Conservation (phyloP, 2,888 invertebrate genomes). For the Branchellion lobata region DNA sequence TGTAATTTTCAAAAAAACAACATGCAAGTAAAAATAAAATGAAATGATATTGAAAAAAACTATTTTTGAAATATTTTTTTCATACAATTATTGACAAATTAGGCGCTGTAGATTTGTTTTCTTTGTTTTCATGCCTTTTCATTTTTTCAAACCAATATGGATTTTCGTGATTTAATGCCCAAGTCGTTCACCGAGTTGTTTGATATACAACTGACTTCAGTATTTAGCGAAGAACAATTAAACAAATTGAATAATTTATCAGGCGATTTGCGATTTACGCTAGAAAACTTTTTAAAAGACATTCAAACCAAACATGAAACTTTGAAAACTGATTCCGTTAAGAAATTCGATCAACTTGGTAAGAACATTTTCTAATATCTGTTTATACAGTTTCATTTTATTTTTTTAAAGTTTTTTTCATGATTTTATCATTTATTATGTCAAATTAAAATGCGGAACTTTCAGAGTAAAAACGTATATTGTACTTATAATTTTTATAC, state of each 20-base stretch:
- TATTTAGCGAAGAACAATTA: slow-evolving; percentile 35
- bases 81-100: too few relatives aligned
- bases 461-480: too few relatives aligned
- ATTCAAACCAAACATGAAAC: slow-evolving; percentile 28
- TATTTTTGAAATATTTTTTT: too few relatives aligned
- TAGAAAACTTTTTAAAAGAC: slow-evolving; percentile 30
- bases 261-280: neutral
- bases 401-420: neutral
- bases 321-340: slow-evolving; percentile 14
- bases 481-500: too few relatives aligned
- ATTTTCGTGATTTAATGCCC: slow-evolving; percentile 18
- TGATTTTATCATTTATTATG: neutral
- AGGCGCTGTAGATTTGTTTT: neutral
- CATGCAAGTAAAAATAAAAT: too few relatives aligned
- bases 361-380: neutral
- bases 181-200: slow-evolving; percentile 33
- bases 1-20: too few relatives aligned
- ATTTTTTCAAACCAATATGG: slow-evolving; percentile 30
- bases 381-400: neutral
- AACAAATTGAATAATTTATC: slow-evolving; percentile 25
- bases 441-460: too few relatives aligned
- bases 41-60: too few relatives aligned
- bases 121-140: slow-evolving; percentile 22
- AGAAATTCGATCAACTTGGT: neutral
- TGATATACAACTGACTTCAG: slow-evolving; percentile 9